Evolutionary conservation across 1,140 invertebrate genomes (phyloP).

Genomic region (Drosophila azteca): DNA sequence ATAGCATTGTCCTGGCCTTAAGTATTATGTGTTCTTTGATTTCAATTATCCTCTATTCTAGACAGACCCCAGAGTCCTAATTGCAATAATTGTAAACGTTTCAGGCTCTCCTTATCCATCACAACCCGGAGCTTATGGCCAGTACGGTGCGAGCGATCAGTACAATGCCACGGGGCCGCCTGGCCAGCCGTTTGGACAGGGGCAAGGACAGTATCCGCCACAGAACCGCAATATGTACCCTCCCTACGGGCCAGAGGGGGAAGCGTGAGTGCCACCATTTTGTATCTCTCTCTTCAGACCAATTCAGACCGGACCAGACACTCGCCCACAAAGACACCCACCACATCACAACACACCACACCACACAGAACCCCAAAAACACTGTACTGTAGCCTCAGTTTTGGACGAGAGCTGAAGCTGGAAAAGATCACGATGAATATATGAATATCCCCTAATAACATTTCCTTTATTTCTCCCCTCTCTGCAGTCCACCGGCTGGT

Average conservation of each 20-base stretch:
- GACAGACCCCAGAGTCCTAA: not conserved
- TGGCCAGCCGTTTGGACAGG: constrained; percentile 85
- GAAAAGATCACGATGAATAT: not conserved
- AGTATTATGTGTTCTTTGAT: no score
- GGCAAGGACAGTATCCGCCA: constrained; percentile 88
- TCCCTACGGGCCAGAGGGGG: constrained; percentile 88
- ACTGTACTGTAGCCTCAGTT: constrained; percentile 47
- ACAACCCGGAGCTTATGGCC: constrained; percentile 84
- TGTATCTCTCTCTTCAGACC: constrained; percentile 17
- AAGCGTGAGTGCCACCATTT: constrained; percentile 80
- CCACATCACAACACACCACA: constrained; percentile 13
- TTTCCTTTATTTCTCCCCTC: not conserved
- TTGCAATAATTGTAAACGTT: constrained; percentile 12
- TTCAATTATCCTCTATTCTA: not conserved
- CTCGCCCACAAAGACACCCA: constrained; percentile 19
- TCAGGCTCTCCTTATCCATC: constrained; percentile 84
- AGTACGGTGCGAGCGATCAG: constrained; percentile 83
- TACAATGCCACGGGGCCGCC: constrained; percentile 84
- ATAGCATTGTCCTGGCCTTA: no score
- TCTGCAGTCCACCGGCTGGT: constrained; percentile 67
- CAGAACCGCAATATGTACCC: constrained; percentile 89
- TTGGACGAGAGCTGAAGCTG: constrained; percentile 13
- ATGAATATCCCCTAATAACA: not conserved
- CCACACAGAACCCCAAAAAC: constrained; percentile 22
- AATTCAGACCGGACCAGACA: constrained; percentile 15